Evolutionary conservation across 1,140 invertebrate species (phyloP).

Genomic region (Apis laboriosa): DNA sequence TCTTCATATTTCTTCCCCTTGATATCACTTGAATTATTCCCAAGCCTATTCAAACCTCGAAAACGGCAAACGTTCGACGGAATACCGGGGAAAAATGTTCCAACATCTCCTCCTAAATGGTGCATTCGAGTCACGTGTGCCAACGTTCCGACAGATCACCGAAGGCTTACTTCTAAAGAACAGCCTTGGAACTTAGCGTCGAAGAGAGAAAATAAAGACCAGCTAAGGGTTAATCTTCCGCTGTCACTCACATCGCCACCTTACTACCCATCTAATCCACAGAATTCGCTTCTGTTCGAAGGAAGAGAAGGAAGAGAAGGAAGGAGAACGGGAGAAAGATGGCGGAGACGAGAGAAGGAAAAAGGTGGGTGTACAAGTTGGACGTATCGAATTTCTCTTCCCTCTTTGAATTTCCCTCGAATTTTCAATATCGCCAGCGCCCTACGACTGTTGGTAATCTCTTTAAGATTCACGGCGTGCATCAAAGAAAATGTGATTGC

Average conservation of each 20-base stretch:
- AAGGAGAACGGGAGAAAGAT: neutral
- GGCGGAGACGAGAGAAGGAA: too few relatives aligned
- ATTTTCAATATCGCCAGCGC: conserved; percentile 9
- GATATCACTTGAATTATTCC: neutral
- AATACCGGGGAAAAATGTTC: neutral
- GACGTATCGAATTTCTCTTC: conserved; percentile 16
- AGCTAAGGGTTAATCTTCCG: conserved; percentile 59
- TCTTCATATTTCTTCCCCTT: neutral
- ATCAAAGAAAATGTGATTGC: conserved; percentile 38
- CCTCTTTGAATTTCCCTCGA: conserved; percentile 1
- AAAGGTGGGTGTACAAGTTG: too few relatives aligned
- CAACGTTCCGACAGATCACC: conserved; percentile 64
- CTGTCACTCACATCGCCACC: conserved; percentile 57
- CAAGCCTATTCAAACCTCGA: neutral
- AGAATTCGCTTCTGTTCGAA: conserved; percentile 27
- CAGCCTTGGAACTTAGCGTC: conserved; percentile 53
- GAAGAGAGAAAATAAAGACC: conserved; percentile 52
- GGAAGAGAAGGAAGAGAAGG: too few relatives aligned
- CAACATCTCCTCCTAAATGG: neutral
- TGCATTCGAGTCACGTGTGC: conserved; percentile 66
- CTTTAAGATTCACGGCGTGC: conserved; percentile 16
- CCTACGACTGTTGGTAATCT: conserved; percentile 23
- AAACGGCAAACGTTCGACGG: neutral
- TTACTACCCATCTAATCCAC: conserved; percentile 49
- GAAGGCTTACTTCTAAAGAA: conserved; percentile 59